Evolutionary conservation across 2,888 invertebrate genomes (phyloP), one percentile per base, ranked within the genome.

Genomic region (Temnothorax unifasciatus): DNA sequence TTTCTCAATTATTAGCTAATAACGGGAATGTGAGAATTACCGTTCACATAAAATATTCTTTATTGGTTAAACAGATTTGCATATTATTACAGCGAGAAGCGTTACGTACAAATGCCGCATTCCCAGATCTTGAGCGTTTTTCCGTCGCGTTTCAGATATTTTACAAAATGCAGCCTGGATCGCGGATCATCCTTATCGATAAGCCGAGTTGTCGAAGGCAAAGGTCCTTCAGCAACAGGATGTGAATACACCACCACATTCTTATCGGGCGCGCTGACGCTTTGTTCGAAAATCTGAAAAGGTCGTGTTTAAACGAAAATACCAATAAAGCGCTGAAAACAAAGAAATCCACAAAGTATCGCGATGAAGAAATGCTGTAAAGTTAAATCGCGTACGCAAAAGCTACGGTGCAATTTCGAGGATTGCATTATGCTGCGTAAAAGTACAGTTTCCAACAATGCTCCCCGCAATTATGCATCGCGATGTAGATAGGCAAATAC

Each of bases 81-180:
- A 41, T 57, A 38, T 73, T 73, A 25, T 34, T 63, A 21, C n/a
- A 44, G 3, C 3, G 41, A 44, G n/a, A 68, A 61, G 0, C 13
- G 69, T 81, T 91, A 96, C 96, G 96, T 93, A 97, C 97, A 97
- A 89, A 97, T 96, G 8, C 97, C 97, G 92, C 97, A 97, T 91
- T 97, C 97, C 97, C 97, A 97, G 3, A 97, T 95, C 92, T 97
- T 97, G 52, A 96, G 95, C 6, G 96, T 96, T 82, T 97, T 96
- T 1, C 97, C 97, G 86, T 97, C 96, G 69, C 96, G 95, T 89
- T 97, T 96, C 61, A 97, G 96, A 90, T 96, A 97, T 91, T 97
- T 97, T 1, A 97, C 96, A 90, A 96, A 97, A 92, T 97, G 97
- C 47, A 96, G 95, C 66, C 96, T 94, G 15, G 96, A 96, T 50